Base-by-base conservation (phyloP, 30 jellyfish, hydroid and myxozoan genomes). In the Nemopilema nomurai region DNA sequence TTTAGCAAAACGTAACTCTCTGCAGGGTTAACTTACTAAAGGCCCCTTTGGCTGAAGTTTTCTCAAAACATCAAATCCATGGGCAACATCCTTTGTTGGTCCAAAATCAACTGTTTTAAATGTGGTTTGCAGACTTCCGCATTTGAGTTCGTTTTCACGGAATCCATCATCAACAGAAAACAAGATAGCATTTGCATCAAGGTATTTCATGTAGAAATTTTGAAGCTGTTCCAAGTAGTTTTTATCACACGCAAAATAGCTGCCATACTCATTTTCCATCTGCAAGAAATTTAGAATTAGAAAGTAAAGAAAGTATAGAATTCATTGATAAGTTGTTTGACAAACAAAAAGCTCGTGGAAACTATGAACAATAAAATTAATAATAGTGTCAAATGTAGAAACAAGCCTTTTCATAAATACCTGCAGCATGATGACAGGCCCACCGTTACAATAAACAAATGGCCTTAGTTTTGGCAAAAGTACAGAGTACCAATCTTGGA, bases 241-340 rank as follows among this genome's bases (percentile, higher is more conserved):
- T 21, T 68, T 83, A 69, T 92, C 98, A 68, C 98, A 92, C 0
- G 98, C 98, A 49, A 71, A 87, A 52, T 92, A 86, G 74, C 90
- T 86, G 49, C 96, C 96, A 76, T 92, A 92, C 82, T 92, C 98
- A 63, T 92, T 92, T 71, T 92, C 98, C 53, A 87, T 87, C 90
- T 76, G 80, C 18, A 69, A 74, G 30, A 18, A 26, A 29, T 27
- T 3, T 20, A 68, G 71, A 20, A 1, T 8, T 0, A 30, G 18
- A 28, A 79, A 8, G 1, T 17, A 18, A 26, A 26, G 7, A 28
- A 50, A 8, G 27, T 4, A 64, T 24, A 63, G 53, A 0, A 62
- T 8, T 64, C 65, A 13, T 13, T 52, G 8, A 21, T 50, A 41
- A 41, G 13, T 3, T 13, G 13, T 41, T 41, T 41, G 57, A 13